Evolutionary conservation across 2,113 vertebrate species (phyloP), one percentile per base, ranked within the genome.

Genomic region (Phrynosoma blainvillii): DNA sequence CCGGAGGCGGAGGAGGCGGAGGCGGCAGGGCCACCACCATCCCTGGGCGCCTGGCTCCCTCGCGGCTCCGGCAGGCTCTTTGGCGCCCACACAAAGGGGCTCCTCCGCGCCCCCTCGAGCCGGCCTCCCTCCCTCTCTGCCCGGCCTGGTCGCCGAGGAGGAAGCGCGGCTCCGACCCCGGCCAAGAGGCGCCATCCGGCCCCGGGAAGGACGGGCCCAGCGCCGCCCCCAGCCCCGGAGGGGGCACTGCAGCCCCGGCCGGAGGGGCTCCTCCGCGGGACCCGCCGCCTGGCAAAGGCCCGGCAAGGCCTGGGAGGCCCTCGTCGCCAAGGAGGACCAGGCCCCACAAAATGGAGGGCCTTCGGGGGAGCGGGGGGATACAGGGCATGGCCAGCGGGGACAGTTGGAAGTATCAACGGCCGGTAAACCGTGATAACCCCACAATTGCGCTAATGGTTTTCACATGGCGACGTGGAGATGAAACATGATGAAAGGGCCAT

Each of bases 151-250:
- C 82, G 47, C 47, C 59, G 13, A 62, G 59, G 59, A 18, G 59
- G 59, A 59, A 9, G 56, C 8, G 68, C 70, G 21, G 79, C 52
- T 89, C 84, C 76, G 47, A 25, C 66, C 74, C 81, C 65, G 75
- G 81, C 70, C 77, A 68, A 23, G 75, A 40, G 25, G 62, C 87
- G 59, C 78, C 75, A 90, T 92, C 77, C 79, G 92, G 78, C 79
- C 81, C 79, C 74, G 79, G 32, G 47, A 56, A 30, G 14, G 5
- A 42, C 47, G 2, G 23, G 56, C n/a, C 40, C 65, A 65, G 89
- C 86, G 75, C 52, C 83, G 18, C 65, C 82, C 76, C 70, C 65
- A 88, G 76, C 74, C 79, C 86, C 88, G 90, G 79, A 88, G 89
- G 62, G 78, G 84, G 80, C 76, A 85, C 27, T 18, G 84, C 1